A percentile compares a stretch with the other conserved stretches of the same genome.
Conservation (phyloP, 2,113 vertebrate species). For the Pterocles gutturalis region DNA sequence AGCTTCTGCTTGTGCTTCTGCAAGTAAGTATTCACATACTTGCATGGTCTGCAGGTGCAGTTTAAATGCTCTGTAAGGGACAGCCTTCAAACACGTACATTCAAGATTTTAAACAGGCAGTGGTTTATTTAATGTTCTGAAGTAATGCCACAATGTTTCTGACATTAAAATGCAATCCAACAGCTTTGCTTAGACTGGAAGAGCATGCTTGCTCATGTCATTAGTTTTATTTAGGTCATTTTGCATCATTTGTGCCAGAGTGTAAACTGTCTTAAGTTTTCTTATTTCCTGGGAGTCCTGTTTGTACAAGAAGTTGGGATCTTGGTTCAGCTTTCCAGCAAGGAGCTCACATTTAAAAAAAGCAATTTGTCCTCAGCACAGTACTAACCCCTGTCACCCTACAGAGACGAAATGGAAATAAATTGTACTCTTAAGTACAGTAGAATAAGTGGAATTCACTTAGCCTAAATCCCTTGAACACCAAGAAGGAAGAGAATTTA, state of each 20-base stretch:
- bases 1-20: not conserved
- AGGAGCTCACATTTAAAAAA: not conserved
- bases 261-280: not conserved
- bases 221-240: not conserved
- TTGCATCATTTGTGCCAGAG: not conserved
- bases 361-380: not conserved
- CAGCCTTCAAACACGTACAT: not conserved
- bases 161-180: not conserved
- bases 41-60: not conserved
- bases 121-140: slow-evolving; percentile 24
- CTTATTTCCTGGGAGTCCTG: not conserved
- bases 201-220: not conserved
- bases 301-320: not conserved
- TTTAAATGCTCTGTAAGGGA: not conserved
- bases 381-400: not conserved
- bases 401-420: not conserved
- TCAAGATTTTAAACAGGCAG: slow-evolving; percentile 19
- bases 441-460: not conserved
- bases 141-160: not conserved
- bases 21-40: not conserved
- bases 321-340: not conserved
- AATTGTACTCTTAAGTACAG: not conserved
- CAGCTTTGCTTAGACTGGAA: slow-evolving; percentile 17
- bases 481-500: not conserved
- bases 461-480: not conserved